phyloP scores from a whole-genome alignment of 2,797 vertebrate genomes.

The Sarcoramphus papa region DNA sequence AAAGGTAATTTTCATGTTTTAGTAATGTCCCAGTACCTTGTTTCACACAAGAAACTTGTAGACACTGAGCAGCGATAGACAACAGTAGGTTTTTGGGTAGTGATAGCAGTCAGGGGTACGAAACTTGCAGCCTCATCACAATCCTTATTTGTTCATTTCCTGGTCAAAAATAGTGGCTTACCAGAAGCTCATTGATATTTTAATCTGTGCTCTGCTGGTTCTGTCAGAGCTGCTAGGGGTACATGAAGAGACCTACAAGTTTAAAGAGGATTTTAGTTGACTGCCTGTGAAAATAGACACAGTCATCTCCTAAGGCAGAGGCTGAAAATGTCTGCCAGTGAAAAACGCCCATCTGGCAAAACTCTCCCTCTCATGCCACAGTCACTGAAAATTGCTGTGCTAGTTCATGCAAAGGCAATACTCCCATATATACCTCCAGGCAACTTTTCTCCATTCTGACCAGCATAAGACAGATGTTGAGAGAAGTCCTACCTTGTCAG shows the following conservation, averaged over 20 bases:
- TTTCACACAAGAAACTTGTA: not conserved
- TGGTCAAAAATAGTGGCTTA: not conserved
- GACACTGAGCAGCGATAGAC: not conserved
- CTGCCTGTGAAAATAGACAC: constrained; percentile 37
- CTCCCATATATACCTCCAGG: not conserved
- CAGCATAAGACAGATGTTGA: constrained; percentile 23
- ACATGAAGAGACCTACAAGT: constrained; percentile 7
- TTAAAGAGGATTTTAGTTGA: constrained; percentile 47
- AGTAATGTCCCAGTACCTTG: not conserved
- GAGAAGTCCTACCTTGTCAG: not conserved
- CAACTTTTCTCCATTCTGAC: not conserved
- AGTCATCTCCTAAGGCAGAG: constrained; percentile 19
- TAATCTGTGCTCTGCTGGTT: constrained; percentile 4
- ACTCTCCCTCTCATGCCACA: not conserved
- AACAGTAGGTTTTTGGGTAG: not conserved
- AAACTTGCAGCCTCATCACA: not conserved
- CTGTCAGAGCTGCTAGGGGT: not conserved
- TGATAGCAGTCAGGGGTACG: not conserved
- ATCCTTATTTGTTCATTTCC: not conserved
- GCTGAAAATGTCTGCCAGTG: constrained; percentile 34
- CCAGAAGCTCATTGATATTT: not conserved
- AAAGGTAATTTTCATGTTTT: not conserved
- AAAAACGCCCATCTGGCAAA: constrained; percentile 35
- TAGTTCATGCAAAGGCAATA: constrained; percentile 26
- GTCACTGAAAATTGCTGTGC: constrained; percentile 12